Evolutionary conservation across 2,888 invertebrate genomes (phyloP).

Genomic region (Dryadula phaetusa): DNA sequence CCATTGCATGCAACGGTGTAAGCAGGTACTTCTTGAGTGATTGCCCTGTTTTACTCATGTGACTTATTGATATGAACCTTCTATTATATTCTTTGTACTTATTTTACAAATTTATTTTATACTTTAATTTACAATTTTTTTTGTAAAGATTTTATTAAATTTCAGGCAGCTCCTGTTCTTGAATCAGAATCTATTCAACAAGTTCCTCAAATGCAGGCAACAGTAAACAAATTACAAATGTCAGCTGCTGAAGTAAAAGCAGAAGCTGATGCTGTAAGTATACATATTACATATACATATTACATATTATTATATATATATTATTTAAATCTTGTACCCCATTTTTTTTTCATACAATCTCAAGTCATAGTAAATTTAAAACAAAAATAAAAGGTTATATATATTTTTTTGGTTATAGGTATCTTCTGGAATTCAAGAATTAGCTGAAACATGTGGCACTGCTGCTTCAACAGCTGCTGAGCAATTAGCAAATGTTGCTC

Average conservation of each 20-base stretch:
- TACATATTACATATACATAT: too few relatives aligned
- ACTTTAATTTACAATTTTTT: neutral
- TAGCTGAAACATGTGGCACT: slow-evolving; percentile 74
- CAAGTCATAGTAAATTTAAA: too few relatives aligned
- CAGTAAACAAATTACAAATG: slow-evolving; percentile 70
- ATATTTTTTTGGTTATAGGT: slow-evolving; percentile 56
- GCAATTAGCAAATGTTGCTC: slow-evolving; percentile 68
- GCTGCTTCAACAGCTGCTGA: slow-evolving; percentile 73
- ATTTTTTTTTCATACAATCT: too few relatives aligned
- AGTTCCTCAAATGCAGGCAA: slow-evolving; percentile 71
- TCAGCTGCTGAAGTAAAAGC: slow-evolving; percentile 67
- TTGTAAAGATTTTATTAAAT: neutral
- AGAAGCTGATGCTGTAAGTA: slow-evolving; percentile 67
- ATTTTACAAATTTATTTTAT: neutral
- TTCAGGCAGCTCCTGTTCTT: slow-evolving; percentile 69
- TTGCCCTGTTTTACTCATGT: too few relatives aligned
- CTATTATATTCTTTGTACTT: neutral
- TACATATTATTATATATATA: too few relatives aligned
- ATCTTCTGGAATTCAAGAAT: slow-evolving; percentile 71
- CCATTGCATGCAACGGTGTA: slow-evolving; percentile 77
- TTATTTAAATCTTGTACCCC: too few relatives aligned
- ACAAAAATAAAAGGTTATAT: too few relatives aligned
- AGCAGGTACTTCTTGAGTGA: slow-evolving; percentile 61
- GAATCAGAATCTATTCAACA: slow-evolving; percentile 76
- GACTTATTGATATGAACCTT: too few relatives aligned